A percentile compares a stretch with the other conserved stretches of the same genome.
These are phyloP conservation scores for Lathamus discolor DNA, from an alignment of 2,113 vertebrate genomes.

Conservation along the genomic window DNA sequence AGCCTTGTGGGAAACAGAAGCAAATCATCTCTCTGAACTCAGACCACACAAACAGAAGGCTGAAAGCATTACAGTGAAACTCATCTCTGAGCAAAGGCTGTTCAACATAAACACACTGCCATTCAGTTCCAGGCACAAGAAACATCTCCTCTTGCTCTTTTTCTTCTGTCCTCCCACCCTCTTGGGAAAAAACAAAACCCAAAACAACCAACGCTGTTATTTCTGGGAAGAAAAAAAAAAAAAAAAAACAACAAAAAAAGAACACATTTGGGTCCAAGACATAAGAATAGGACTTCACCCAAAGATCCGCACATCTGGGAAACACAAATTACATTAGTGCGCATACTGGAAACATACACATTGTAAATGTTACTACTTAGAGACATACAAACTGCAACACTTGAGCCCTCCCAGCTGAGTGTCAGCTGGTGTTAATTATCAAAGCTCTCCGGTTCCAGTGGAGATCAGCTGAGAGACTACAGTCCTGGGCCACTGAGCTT, in stretches of 20 bases:
- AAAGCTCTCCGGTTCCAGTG: background rate
- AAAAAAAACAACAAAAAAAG: background rate
- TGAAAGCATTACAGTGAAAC: background rate
- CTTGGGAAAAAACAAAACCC: background rate
- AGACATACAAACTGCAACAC: background rate
- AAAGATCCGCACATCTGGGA: background rate
- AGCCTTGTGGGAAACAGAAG: constrained; percentile 50
- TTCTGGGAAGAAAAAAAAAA: background rate
- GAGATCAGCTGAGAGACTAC: background rate
- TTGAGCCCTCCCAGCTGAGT: background rate
- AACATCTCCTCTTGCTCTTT: background rate
- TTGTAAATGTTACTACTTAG: background rate
- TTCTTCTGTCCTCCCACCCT: background rate
- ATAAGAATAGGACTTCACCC: background rate
- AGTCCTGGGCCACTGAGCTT: background rate
- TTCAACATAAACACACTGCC: background rate
- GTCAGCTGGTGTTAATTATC: background rate
- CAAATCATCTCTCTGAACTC: constrained; percentile 1
- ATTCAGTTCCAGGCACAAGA: background rate
- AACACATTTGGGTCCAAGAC: background rate
- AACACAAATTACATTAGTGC: background rate
- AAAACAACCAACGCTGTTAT: background rate
- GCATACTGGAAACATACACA: background rate
- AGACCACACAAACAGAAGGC: constrained; percentile 39
- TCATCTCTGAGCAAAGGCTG: background rate